A percentile compares a stretch with the other conserved stretches of the same genome.
These are phyloP conservation scores for Microcaecilia unicolor DNA, from an alignment of 2,797 vertebrate species.

Conservation along the genomic window DNA sequence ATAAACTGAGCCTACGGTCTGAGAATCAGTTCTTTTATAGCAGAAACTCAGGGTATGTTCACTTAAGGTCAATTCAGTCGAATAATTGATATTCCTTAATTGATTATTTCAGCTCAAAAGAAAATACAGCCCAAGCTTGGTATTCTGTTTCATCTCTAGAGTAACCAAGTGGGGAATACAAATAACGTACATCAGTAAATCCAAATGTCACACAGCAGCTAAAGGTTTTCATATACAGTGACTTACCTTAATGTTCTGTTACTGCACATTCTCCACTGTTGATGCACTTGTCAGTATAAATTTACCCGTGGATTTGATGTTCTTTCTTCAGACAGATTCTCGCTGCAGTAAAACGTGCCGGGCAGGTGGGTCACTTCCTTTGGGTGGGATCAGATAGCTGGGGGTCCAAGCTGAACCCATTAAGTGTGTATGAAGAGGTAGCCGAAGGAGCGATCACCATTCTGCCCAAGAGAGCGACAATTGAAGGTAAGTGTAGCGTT, in stretches of 20 bases:
- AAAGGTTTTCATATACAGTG: neutral
- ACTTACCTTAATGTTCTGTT: neutral
- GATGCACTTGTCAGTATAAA: neutral
- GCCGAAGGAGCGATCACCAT: conserved; percentile 87
- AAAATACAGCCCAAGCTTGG: no score
- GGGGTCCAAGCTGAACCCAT: conserved; percentile 78
- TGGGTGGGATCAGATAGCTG: conserved; percentile 95
- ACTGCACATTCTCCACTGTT: neutral
- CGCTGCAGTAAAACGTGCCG: conserved; percentile 82
- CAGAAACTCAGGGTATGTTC: no score
- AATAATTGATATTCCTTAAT: no score
- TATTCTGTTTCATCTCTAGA: no score
- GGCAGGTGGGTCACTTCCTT: conserved; percentile 82
- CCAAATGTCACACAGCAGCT: no score
- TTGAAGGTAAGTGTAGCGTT: conserved; percentile 64
- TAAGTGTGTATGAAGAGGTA: conserved; percentile 78
- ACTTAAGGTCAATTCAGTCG: no score
- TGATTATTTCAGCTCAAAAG: no score
- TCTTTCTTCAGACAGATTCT: conserved; percentile 73
- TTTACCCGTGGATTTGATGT: neutral
- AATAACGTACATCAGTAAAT: no score
- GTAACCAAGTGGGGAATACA: no score
- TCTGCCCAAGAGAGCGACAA: conserved; percentile 82
- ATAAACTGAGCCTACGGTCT: no score
- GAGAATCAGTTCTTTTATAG: no score